Conservation (phyloP, 2,797 vertebrate species). For the Epinephelus coioides region DNA sequence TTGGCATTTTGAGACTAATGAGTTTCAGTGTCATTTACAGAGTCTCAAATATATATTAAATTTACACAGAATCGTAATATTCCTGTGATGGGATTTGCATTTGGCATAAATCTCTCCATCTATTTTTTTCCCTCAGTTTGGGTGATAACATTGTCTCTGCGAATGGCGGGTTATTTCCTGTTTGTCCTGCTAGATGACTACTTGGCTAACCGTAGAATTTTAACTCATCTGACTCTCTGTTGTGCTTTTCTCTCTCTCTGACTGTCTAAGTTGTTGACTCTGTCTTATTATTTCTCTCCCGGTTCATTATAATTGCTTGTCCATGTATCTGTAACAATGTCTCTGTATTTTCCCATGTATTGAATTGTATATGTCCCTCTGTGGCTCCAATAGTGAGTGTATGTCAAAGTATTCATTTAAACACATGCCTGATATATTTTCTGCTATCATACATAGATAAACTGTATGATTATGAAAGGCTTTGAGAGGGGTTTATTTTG, state of each 20-base stretch:
- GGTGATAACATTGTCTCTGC: conserved; percentile 63
- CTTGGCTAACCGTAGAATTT: not conserved
- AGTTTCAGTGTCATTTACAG: conserved; percentile 72
- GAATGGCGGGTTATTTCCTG: conserved; percentile 66
- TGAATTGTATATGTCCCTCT: not conserved
- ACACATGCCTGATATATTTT: not conserved
- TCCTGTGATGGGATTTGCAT: conserved; percentile 66
- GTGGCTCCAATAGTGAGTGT: not conserved
- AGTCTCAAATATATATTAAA: conserved; percentile 70
- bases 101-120: conserved; percentile 57
- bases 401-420: not conserved
- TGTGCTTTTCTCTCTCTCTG: conserved; percentile 9
- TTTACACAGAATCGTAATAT: conserved; percentile 59
- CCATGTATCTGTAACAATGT: no score
- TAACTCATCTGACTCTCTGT: not conserved
- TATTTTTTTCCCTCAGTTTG: conserved; percentile 26
- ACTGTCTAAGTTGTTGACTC: not conserved
- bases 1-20: conserved; percentile 76
- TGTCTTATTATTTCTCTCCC: not conserved
- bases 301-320: not conserved
- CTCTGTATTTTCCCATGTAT: not conserved
- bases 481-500: not conserved
- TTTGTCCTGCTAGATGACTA: conserved; percentile 40
- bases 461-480: not conserved
- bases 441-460: not conserved